Conservation (phyloP, 1,140 invertebrate genomes). For the Muscidifurax raptorellus region DNA sequence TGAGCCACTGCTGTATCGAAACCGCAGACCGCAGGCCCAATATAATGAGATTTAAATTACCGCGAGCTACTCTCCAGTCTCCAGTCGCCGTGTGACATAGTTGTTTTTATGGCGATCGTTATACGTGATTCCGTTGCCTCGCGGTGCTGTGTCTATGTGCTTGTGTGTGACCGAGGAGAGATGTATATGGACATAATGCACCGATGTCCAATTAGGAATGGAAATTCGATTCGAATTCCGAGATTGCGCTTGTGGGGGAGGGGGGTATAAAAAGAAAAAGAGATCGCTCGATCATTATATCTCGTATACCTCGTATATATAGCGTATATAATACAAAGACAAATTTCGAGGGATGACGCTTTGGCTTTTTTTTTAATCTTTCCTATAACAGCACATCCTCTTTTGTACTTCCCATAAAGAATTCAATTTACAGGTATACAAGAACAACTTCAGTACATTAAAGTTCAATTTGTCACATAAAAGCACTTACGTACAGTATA, state of each 20-base stretch:
- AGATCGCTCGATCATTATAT: conserved; percentile 40
- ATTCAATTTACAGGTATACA: neutral
- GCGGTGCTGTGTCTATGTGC: neutral
- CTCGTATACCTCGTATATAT: neutral
- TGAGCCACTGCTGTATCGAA: conserved; percentile 60
- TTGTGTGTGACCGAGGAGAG: neutral
- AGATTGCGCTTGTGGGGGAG: neutral
- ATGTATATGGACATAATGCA: conserved; percentile 14
- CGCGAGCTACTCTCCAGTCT: conserved; percentile 58
- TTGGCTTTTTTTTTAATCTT: neutral
- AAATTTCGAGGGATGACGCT: conserved; percentile 40
- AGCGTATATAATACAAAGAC: conserved; percentile 20
- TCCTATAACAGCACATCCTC: neutral
- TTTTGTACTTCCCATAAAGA: neutral
- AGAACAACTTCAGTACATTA: neutral
- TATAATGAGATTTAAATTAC: conserved; percentile 74
- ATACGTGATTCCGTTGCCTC: conserved; percentile 11
- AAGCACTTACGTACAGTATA: neutral
- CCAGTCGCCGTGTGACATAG: conserved; percentile 67
- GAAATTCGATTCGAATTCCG: conserved; percentile 63
- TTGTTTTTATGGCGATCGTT: conserved; percentile 57
- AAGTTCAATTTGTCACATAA: conserved; percentile 26
- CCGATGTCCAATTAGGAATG: conserved; percentile 61
- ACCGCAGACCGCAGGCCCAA: conserved; percentile 68
- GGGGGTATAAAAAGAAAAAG: neutral